Percentiles rank a stretch among this genome's conserved stretches.
Evolutionary conservation across 2,888 invertebrate species (phyloP).

Genomic region (Hypercompe scribonia): DNA sequence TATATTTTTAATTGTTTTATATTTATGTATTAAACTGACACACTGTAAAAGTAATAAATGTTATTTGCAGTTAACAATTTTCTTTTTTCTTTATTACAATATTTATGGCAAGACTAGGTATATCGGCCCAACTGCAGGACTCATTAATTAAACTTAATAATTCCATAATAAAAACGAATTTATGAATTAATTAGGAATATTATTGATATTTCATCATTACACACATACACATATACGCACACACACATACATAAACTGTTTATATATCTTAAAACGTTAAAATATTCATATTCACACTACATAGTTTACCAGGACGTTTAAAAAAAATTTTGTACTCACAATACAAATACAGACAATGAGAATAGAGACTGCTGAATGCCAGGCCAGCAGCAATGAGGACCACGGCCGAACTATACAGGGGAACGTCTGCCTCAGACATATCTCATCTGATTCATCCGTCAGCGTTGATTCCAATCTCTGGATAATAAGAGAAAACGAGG

Average conservation of each 20-base stretch:
- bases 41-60: too few relatives aligned
- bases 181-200: too few relatives aligned
- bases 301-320: background rate
- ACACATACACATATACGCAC: background rate
- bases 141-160: background rate
- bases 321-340: slow-evolving; percentile 57
- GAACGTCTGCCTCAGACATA: slow-evolving; percentile 74
- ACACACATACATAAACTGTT: background rate
- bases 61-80: too few relatives aligned
- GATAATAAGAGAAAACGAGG: background rate
- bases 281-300: background rate
- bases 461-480: slow-evolving; percentile 69
- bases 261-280: background rate
- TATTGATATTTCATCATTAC: too few relatives aligned
- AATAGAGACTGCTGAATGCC: slow-evolving; percentile 66
- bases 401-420: slow-evolving; percentile 77
- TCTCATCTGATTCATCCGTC: slow-evolving; percentile 73
- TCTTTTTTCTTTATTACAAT: too few relatives aligned
- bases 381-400: slow-evolving; percentile 69
- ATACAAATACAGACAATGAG: slow-evolving; percentile 66
- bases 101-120: too few relatives aligned
- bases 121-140: too few relatives aligned
- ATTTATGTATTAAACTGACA: too few relatives aligned
- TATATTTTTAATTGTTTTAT: too few relatives aligned
- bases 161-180: too few relatives aligned